phyloP scores from a whole-genome alignment of 1,140 invertebrate genomes.

The Danaus melanippus region DNA sequence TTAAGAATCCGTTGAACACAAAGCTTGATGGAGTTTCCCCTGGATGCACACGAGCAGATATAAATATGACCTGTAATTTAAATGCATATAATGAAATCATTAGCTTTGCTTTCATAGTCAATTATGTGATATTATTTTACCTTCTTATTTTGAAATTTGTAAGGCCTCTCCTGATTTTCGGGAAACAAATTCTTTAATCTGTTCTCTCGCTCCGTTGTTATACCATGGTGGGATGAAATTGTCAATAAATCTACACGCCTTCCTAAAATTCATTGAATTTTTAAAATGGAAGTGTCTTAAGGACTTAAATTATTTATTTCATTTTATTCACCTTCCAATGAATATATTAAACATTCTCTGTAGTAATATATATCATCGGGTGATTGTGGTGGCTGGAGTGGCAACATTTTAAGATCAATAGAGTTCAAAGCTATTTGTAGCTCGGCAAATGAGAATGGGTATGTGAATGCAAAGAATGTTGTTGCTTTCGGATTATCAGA shows the following conservation, averaged over 20 bases:
- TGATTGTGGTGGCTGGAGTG: conserved; percentile 37
- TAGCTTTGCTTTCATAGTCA: background rate
- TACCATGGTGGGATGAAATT: conserved; percentile 87
- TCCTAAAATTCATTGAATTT: conserved; percentile 30
- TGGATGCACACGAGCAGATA: conserved; percentile 93
- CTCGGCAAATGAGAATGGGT: conserved; percentile 90
- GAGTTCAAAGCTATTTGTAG: conserved; percentile 79
- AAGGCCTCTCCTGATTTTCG: conserved; percentile 77
- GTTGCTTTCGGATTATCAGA: conserved; percentile 81
- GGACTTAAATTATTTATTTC: conserved; percentile 7
- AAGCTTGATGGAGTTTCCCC: conserved; percentile 96
- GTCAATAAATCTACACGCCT: conserved; percentile 90
- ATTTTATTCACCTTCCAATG: conserved; percentile 78
- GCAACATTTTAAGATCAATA: conserved; percentile 76
- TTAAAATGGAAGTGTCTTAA: conserved; percentile 2
- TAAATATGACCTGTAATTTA: conserved; percentile 79
- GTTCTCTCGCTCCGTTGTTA: conserved; percentile 79
- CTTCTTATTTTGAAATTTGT: conserved; percentile 83
- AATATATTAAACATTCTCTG: conserved; percentile 86
- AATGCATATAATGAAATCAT: conserved; percentile 9
- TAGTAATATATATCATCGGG: conserved; percentile 88
- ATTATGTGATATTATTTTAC: conserved; percentile 50
- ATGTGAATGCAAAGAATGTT: conserved; percentile 93
- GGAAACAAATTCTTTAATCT: conserved; percentile 86
- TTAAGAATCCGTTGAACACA: conserved; percentile 93